A percentile compares a stretch with the other conserved stretches of the same genome.
Conservation (phyloP, 2,113 vertebrate genomes). For the Cervus canadensis region DNA sequence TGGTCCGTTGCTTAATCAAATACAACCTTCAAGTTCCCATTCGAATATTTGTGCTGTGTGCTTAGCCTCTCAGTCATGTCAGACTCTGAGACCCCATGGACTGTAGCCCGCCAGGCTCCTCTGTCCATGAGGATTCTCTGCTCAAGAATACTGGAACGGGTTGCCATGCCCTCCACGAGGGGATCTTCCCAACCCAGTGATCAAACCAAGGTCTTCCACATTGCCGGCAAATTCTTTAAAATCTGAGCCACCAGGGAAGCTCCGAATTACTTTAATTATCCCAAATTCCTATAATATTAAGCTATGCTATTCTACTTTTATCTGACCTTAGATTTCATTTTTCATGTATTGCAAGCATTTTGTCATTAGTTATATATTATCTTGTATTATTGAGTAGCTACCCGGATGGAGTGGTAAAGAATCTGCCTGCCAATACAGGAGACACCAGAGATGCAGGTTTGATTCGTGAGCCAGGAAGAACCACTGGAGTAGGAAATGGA, state of each 20-base stretch:
- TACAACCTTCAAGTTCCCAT: background rate
- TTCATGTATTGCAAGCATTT: background rate
- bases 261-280: background rate
- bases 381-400: background rate
- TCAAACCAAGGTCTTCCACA: background rate
- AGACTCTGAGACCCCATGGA: background rate
- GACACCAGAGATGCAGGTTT: background rate
- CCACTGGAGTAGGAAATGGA: background rate
- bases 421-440: background rate
- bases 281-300: background rate
- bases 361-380: background rate
- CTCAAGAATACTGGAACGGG: background rate
- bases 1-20: background rate
- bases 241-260: background rate
- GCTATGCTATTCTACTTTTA: background rate
- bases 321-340: background rate
- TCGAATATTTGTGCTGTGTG: background rate
- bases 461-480: background rate
- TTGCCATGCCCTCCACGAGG: background rate
- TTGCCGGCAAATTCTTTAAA: background rate
- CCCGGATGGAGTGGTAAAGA: no score
- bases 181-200: background rate
- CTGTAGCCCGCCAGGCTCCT: rapidly evolving
- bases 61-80: background rate
- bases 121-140: background rate